A percentile compares a stretch with the other conserved stretches of the same genome.
phyloP scores from a whole-genome alignment of 2,888 invertebrate species.

The Electrophaes corylata region DNA sequence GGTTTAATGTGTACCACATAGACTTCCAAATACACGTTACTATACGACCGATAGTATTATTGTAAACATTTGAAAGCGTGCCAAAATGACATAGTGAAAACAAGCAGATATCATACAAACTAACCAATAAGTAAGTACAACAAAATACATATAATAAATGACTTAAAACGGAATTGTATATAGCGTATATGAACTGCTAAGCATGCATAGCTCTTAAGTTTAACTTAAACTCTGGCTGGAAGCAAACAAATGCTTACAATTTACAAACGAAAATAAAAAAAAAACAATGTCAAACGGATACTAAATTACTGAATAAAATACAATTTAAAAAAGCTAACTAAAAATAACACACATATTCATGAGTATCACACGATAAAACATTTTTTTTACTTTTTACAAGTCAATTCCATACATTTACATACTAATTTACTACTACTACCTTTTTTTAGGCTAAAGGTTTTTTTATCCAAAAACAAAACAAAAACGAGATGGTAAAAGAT shows the following conservation, averaged over 20 bases:
- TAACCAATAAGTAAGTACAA: constrained; percentile 82
- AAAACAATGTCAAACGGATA: constrained; percentile 51
- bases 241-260: constrained; percentile 85
- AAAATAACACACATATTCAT: constrained; percentile 59
- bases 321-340: constrained; percentile 48
- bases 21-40: constrained; percentile 61
- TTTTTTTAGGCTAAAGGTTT: background rate
- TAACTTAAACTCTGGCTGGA: constrained; percentile 67
- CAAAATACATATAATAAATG: constrained; percentile 71
- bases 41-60: constrained; percentile 56
- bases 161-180: constrained; percentile 66
- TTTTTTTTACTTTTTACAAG: constrained; percentile 44
- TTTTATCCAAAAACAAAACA: constrained; percentile 5
- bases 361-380: constrained; percentile 61
- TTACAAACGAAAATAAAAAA: constrained; percentile 70
- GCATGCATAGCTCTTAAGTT: constrained; percentile 80
- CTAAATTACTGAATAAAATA: constrained; percentile 40
- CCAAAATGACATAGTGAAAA: constrained; percentile 71
- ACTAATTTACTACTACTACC: background rate
- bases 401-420: constrained; percentile 44
- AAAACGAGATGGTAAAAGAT: constrained; percentile 8
- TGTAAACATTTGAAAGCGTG: constrained; percentile 85
- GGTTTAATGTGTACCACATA: constrained; percentile 51
- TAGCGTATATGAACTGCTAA: constrained; percentile 83
- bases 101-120: constrained; percentile 64